Base-by-base conservation (phyloP, 1,140 invertebrate species). In the Caenorhabditis briggsae region DNA sequence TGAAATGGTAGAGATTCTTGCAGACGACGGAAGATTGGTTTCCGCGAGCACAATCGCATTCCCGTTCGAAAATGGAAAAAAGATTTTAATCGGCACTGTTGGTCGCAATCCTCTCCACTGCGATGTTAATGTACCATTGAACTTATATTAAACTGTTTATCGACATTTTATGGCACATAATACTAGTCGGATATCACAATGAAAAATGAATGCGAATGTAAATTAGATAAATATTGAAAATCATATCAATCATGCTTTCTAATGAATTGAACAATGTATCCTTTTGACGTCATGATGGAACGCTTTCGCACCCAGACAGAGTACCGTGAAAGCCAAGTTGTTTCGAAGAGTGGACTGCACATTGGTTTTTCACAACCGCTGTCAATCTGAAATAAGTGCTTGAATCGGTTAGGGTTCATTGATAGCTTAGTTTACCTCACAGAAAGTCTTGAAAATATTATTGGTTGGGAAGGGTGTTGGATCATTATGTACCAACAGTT, bases 361-460 rank as follows among this genome's bases (percentile, higher is more conserved):
- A 78, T n/a, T 23, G 70, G 7, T 78, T 78, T 78, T n/a, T 78
- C 18, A n/a, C 46, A 78, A 23, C 70, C 70, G n/a, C 46, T 78
- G 70, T 78, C 70, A 41, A 78, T 78, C 70, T 78, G 70, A 78
- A 41, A 64, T 33, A 7, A 41, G 61, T 33, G 33, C 33, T 33
- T 33, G 33, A 33, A 33, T 33, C 33, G 33, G 33, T 33, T 2
- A 33, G 33, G 33, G 33, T 33, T 33, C 33, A 20, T 59, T 11
- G 2, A n/a, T 59, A n/a, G 58, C 18, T 2, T 65, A 20, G 11
- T 46, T 20, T 12, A 78, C 70, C 46, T 78, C 70, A 78, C 70
- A 78, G 20, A 78, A 78, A 18, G 70, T 78, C 33, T 78, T 78
- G 33, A 78, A 78, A 78, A 78, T 78, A 50, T 78, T 78, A 43